Evolutionary conservation across 23 tunicate species (phyloP).

Genomic region (Diplosoma virens): DNA sequence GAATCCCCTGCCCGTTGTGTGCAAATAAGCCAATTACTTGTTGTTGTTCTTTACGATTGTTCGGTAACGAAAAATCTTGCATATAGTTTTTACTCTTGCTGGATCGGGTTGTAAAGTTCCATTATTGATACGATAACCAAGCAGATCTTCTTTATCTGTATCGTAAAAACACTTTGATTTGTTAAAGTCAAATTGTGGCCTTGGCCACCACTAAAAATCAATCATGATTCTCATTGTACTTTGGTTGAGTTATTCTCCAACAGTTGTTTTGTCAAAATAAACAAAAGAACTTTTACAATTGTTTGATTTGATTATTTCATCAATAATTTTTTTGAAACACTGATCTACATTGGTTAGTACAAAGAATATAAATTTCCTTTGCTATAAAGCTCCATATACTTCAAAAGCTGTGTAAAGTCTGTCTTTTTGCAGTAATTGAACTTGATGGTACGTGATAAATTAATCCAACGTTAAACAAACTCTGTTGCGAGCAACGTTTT

Average conservation of each 20-base stretch:
- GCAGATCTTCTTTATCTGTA: not conserved
- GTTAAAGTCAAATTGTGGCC: not conserved
- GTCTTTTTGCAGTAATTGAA: not conserved
- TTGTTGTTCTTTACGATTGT: not conserved
- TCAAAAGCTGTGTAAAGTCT: conserved; percentile 7
- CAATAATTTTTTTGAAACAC: not conserved
- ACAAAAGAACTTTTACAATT: not conserved
- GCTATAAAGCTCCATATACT: not conserved
- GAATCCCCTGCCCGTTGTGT: not conserved
- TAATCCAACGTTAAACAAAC: not conserved
- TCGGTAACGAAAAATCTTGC: not conserved
- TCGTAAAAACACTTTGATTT: not conserved
- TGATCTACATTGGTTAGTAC: not conserved
- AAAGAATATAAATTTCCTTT: not conserved
- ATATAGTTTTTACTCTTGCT: not conserved
- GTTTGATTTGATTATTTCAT: not conserved
- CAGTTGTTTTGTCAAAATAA: not conserved
- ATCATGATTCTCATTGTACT: not conserved
- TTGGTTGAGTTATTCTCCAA: no score
- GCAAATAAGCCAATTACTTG: conserved; percentile 1
- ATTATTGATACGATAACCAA: not conserved
- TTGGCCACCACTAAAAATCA: not conserved
- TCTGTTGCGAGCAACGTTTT: not conserved
- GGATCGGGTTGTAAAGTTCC: not conserved
- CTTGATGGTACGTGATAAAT: not conserved